Evolutionary conservation across 2,797 vertebrate species (phyloP), one percentile per base, ranked within the genome.

Genomic region (Aplochiton taeniatus): DNA sequence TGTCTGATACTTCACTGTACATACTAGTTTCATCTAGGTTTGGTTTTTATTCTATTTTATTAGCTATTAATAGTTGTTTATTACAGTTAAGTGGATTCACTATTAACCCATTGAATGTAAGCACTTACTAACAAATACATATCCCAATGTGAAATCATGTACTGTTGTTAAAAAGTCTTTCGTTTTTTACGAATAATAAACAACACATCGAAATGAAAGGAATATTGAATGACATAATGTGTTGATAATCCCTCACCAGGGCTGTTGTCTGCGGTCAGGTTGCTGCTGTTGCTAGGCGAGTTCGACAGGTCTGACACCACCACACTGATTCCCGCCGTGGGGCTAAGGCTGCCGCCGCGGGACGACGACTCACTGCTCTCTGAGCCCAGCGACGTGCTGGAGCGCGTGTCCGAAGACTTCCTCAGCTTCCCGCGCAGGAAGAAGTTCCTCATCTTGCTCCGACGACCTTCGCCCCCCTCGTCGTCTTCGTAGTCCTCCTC

Each of bases 301-400:
- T 92, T 94, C 59, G 92, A 88, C 0, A 85, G 85, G 80, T 96
- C 95, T 0, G 95, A 92, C 1, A 90, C 88, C 9, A 90, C 92
- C 0, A 92, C 84, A 0, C 93, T 94, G 18, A 95, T 89, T 43
- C 94, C 95, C 5, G 93, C 92, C 0, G 88, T 93, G 64, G 92
- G 93, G 61, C 91, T 94, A 66, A 95, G 91, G 75, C 94, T 96
- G n/a, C 94, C 94, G 0, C 98, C 96, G 45, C 95, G 89, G 0
- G 95, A 96, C n/a, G 97, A 99, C 0, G 91, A 91, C 83, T 96
- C 81, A 57, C 96, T 98, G 88, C 96, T 98, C 91, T 97, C 96
- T 0, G 98, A 99, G 8, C 95, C 95, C 76, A 98, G 88, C 0
- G 96, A 98, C 0, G 96, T 96, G 87, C 90, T 98, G 80, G 98